A percentile compares a stretch with the other conserved stretches of the same genome.
Conservation (phyloP, 2,888 invertebrate genomes). For the Cryptocephalus primarius region DNA sequence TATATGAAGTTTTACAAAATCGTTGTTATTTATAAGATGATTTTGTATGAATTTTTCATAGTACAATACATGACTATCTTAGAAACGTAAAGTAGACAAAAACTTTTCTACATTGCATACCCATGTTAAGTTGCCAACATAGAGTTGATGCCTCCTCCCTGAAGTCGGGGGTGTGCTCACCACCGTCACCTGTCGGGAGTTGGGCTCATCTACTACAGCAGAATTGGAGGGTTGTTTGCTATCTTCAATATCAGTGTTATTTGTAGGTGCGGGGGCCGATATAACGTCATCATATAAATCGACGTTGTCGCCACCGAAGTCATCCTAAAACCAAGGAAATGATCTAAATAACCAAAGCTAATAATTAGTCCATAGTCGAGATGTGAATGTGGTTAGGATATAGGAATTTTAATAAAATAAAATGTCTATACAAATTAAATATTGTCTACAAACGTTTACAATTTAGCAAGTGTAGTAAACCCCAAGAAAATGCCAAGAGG, state of each 20-base stretch:
- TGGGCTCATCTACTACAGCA: constrained; percentile 55
- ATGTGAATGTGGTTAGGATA: too few relatives aligned
- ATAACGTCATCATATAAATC: constrained; percentile 95
- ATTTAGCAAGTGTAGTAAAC: too few relatives aligned
- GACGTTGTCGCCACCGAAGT: constrained; percentile 76
- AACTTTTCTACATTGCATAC: constrained; percentile 42
- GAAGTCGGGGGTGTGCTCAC: constrained; percentile 60
- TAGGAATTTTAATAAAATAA: too few relatives aligned
- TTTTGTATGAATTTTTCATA: too few relatives aligned
- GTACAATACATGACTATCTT: not conserved
- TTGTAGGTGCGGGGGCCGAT: constrained; percentile 59
- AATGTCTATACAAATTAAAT: too few relatives aligned
- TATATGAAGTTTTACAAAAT: too few relatives aligned
- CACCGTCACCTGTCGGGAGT: constrained; percentile 29
- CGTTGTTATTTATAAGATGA: too few relatives aligned
- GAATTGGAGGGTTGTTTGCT: constrained; percentile 46
- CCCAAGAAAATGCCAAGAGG: too few relatives aligned
- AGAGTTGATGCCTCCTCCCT: constrained; percentile 78
- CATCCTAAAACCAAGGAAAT: constrained; percentile 45
- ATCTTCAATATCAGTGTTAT: constrained; percentile 47
- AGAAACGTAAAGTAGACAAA: not conserved
- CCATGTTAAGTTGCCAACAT: constrained; percentile 98
- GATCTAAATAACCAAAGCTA: too few relatives aligned
- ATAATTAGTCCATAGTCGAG: too few relatives aligned
- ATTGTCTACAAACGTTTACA: too few relatives aligned